A percentile compares a stretch with the other conserved stretches of the same genome.
phyloP scores from a whole-genome alignment of 2,797 vertebrate genomes.

The Pseudochirops corinnae region DNA sequence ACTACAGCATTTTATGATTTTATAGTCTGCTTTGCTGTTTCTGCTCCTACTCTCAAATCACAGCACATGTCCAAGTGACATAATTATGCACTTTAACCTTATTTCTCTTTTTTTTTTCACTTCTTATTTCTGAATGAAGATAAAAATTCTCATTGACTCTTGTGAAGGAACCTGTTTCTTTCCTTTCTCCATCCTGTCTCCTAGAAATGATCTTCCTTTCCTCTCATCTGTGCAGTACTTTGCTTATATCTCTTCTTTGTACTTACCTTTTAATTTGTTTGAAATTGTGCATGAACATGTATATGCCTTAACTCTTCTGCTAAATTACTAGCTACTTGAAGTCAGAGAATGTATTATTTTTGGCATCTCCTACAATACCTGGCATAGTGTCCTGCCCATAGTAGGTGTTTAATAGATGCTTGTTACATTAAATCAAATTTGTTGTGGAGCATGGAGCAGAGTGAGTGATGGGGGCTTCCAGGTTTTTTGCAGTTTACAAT shows the following conservation, averaged over 20 bases:
- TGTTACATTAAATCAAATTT: background rate
- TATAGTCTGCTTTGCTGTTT: background rate
- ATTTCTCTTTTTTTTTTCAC: background rate
- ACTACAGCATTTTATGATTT: background rate
- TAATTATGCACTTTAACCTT: background rate
- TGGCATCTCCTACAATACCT: background rate
- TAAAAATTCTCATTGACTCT: background rate
- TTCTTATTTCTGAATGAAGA: background rate
- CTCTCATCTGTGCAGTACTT: background rate
- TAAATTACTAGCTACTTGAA: background rate
- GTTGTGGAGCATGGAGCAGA: conserved; percentile 16
- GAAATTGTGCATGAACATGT: background rate
- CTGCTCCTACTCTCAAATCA: background rate
- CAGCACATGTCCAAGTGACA: background rate
- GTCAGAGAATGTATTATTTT: background rate
- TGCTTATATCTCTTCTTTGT: background rate
- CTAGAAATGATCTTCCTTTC: background rate
- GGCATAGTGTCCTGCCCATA: background rate
- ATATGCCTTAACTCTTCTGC: background rate
- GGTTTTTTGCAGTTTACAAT: conserved; percentile 31
- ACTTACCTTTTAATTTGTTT: background rate
- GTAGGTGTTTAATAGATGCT: conserved; percentile 1
- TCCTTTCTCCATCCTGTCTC: background rate
- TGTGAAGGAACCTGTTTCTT: background rate
- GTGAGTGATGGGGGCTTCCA: background rate